Evolutionary conservation across 2,797 vertebrate species (phyloP).

Genomic region (Hydrolagus colliei): DNA sequence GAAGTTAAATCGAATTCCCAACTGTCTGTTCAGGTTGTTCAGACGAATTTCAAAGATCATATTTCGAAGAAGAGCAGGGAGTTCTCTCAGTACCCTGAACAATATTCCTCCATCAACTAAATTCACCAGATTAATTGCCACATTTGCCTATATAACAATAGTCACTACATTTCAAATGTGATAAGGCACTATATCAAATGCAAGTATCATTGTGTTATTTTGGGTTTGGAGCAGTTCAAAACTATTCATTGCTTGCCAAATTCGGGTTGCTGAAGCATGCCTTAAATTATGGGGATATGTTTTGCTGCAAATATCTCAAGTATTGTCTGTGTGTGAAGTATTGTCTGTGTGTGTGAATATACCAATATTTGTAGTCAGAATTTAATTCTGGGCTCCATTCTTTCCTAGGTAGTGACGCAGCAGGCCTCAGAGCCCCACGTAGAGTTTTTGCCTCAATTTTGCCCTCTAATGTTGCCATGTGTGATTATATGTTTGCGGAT

Average conservation of each 20-base stretch:
- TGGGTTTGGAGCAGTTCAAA: not conserved
- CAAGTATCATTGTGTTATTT: no score
- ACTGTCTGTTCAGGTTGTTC: no score
- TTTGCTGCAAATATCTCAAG: not conserved
- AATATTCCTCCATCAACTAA: no score
- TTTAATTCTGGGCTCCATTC: not conserved
- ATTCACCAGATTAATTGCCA: no score
- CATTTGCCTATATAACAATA: no score
- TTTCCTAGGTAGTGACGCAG: not conserved
- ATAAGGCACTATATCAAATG: no score
- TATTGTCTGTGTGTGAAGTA: not conserved
- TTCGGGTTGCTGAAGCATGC: not conserved
- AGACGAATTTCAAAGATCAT: no score
- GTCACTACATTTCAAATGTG: no score
- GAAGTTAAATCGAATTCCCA: no score
- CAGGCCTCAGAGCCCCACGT: not conserved
- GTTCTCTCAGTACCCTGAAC: no score
- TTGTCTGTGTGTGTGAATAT: not conserved
- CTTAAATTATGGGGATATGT: not conserved
- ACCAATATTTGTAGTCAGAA: not conserved
- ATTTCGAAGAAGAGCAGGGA: no score
- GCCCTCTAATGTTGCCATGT: slow-evolving; percentile 62
- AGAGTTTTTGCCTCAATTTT: slow-evolving; percentile 70
- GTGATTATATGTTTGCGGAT: slow-evolving; percentile 84
- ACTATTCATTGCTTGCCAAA: not conserved